phyloP scores from a whole-genome alignment of 2,888 invertebrate genomes.

The Muscina levida region DNA sequence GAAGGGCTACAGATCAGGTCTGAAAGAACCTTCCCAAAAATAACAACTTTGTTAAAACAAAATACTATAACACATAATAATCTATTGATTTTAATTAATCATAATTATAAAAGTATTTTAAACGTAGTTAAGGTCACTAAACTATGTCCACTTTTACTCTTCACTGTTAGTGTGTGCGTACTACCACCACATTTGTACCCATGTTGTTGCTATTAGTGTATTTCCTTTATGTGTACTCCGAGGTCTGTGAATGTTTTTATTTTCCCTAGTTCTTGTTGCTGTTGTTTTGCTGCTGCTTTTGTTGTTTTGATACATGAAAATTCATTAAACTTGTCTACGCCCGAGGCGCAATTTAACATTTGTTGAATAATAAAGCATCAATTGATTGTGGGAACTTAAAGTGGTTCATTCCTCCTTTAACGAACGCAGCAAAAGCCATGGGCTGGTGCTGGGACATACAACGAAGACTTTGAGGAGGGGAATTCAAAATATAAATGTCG shows the following conservation, averaged over 20 bases:
- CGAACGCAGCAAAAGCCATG: not conserved
- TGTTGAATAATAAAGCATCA: constrained; percentile 31
- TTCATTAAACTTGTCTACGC: constrained; percentile 74
- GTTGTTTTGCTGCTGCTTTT: constrained; percentile 18
- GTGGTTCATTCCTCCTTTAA: no score
- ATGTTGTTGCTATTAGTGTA: constrained; percentile 62
- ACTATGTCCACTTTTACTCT: no score
- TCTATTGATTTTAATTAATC: no score
- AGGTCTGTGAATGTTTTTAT: constrained; percentile 20
- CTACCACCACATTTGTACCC: not conserved
- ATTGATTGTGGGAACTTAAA: no score
- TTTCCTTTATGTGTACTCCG: not conserved
- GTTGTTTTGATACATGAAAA: constrained; percentile 63
- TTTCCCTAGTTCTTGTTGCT: constrained; percentile 30
- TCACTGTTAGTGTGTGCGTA: not conserved
- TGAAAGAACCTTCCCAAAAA: no score
- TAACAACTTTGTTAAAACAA: no score
- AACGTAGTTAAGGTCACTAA: no score
- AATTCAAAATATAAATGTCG: no score
- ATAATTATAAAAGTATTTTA: no score
- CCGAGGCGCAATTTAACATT: constrained; percentile 72
- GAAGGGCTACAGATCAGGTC: no score
- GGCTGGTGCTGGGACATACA: not conserved
- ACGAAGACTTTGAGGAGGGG: not conserved
- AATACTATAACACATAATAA: no score